Base-by-base conservation (phyloP, 2,797 vertebrate species). In the Salarias fasciatus region DNA sequence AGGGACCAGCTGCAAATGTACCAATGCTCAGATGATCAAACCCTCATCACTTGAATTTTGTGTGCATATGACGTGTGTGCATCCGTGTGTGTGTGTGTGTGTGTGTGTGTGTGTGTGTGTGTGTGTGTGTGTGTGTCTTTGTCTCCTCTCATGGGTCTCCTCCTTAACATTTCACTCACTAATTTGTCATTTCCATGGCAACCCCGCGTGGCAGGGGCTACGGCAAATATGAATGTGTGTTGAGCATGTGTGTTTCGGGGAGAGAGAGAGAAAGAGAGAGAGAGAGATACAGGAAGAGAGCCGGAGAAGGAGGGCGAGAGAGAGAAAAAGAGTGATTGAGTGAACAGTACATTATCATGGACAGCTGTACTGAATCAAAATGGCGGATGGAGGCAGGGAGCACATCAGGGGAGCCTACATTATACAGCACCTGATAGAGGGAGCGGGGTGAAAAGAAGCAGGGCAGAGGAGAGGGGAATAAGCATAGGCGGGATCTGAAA, bases 311-410 rank as follows among this genome's bases (percentile, higher is more conserved):
- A 84, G 69, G 63, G 68, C 4, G 53, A 80, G 83, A 50, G 83
- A 50, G 79, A 80, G 64, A 79, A 79, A 85, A 79, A 77, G 82
- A 85, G 83, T 90, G 89, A 90, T 90, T 89, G 90, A 91, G 87
- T 86, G 90, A 91, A 89, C 86, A 86, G 83, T 90, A 90, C 90
- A 91, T 91, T 88, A 91, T 90, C 88, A 89, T 85, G 87, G 91
- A 90, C 90, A 91, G 90, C 88, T 92, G 90, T 89, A 89, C 89
- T 91, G 90, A 93, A 92, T 92, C 92, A 93, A 93, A 93, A 92
- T 91, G 90, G 91, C 85, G 86, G 90, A 87, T 85, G 77, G 86
- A 87, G 86, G 87, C 80, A 82, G 79, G 84, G 84, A 85, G 85
- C 85, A 85, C 86, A 85, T 88, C 86, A 77, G 87, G 86, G 86